Conservation (phyloP, 2,888 invertebrate species). For the Sphecodes monilicornis region DNA sequence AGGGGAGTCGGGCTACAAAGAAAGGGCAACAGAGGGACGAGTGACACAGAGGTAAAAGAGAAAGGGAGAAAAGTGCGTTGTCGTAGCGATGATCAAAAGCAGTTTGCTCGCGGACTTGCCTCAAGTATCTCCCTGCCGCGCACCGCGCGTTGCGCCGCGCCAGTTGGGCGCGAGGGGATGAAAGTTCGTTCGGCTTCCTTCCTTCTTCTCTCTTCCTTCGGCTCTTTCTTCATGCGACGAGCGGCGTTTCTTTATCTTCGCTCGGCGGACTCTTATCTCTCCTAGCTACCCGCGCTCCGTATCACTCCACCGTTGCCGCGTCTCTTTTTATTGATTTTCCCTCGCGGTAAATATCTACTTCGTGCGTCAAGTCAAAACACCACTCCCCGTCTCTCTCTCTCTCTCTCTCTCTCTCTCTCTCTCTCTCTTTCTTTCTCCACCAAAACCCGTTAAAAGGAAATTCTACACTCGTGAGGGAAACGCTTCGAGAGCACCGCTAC, state of each 20-base stretch:
- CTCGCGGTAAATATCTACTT: conserved; percentile 48
- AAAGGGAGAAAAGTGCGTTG: conserved; percentile 12
- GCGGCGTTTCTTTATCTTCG: conserved; percentile 67
- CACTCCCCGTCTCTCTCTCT: neutral
- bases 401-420: too few species aligned
- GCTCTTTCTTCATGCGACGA: conserved; percentile 52
- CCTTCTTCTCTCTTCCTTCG: conserved; percentile 21
- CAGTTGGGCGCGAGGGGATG: conserved; percentile 50
- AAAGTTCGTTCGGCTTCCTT: conserved; percentile 70
- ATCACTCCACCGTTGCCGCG: conserved; percentile 20
- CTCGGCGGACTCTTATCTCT: conserved; percentile 53
- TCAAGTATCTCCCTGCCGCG: conserved; percentile 61
- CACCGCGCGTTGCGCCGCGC: neutral
- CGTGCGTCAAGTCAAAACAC: conserved; percentile 5
- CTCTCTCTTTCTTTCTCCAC: neutral
- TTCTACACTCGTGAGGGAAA: conserved; percentile 3
- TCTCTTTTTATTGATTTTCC: conserved; percentile 53
- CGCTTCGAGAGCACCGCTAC: neutral
- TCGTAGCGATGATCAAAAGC: conserved; percentile 75
- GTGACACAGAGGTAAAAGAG: conserved; percentile 12
- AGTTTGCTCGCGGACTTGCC: conserved; percentile 75
- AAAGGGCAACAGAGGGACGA: conserved; percentile 14
- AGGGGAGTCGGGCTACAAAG: conserved; percentile 6
- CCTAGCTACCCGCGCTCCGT: conserved; percentile 1
- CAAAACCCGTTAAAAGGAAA: neutral